Base-by-base conservation (phyloP, 2,797 vertebrate species). In the Darevskia mixta region DNA sequence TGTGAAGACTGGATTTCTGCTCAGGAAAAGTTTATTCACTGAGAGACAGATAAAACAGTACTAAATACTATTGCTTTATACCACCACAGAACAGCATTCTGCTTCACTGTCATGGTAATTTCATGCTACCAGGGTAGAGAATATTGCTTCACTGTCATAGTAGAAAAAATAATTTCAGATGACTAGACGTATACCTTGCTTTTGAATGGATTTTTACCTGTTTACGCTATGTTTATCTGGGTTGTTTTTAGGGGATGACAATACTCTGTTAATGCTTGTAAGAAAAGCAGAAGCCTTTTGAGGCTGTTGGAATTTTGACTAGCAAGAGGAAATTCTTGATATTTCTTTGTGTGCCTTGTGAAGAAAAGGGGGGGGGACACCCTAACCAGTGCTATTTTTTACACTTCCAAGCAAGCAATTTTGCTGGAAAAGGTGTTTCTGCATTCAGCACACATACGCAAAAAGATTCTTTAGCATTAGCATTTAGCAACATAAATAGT, bases 391-490 rank as follows among this genome's bases (percentile, higher is more conserved):
- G 82, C 2, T 92, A 90, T 92, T 88, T 93, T 83, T n/a, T 83
- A 81, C 38, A 79, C 5, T 88, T 77, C 18, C 29, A 91, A 90
- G 38, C 38, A 88, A 17, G 41, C 4, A 2, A 0, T 83, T 38
- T 92, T 87, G 69, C 25, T 8, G 66, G 38, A 89, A 78, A 93
- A 87, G 35, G 4, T 5, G 25, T 82, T 93, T 92, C 73, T 90
- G 86, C 38, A 83, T 86, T 90, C 23, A 27, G 80, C 43, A 82
- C 35, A 64, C n/a, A 35, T 77, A 83, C 82, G 29, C 61, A 72
- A 93, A 82, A 94, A 78, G 80, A 87, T 85, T 64, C 9, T 88
- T 91, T 90, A 85, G 83, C 86, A 90, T 87, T 66, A 55, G 38
- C 38, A 41, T 41, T 41, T 5, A 41, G 88, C 80, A 93, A 88